phyloP scores from a whole-genome alignment of 2,113 vertebrate genomes.

The Podarcis raffonei region DNA sequence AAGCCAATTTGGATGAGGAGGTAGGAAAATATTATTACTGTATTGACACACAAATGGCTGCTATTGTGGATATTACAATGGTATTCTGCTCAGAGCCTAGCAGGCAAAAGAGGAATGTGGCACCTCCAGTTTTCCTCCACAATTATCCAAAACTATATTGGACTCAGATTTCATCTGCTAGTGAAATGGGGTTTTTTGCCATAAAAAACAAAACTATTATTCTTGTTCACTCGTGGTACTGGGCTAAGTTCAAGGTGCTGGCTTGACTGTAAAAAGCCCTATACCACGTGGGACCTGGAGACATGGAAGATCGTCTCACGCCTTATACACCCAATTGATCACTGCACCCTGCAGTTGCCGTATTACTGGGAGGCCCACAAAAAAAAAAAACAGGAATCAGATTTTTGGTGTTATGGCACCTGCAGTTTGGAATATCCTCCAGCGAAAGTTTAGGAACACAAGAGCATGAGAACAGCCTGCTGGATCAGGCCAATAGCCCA shows the following conservation, averaged over 20 bases:
- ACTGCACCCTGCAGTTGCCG: no score
- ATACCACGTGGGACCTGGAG: no score
- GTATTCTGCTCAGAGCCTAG: neutral
- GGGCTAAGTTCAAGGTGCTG: neutral
- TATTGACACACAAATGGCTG: constrained; percentile 34
- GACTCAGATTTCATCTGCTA: neutral
- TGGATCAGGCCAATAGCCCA: no score
- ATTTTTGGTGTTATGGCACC: no score
- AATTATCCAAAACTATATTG: neutral
- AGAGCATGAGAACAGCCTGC: no score
- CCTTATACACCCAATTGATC: no score
- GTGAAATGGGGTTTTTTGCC: neutral
- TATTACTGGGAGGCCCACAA: no score
- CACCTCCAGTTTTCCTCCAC: fast-evolving
- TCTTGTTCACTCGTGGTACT: neutral
- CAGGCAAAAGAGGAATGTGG: neutral
- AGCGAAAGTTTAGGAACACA: no score
- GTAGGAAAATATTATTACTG: constrained; percentile 20
- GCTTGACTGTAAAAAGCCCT: neutral
- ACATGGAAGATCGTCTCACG: no score
- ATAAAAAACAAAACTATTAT: neutral
- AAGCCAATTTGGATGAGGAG: neutral
- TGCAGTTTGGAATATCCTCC: no score
- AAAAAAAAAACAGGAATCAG: no score
- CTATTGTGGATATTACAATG: neutral